Base-by-base conservation (phyloP, 1,140 invertebrate species). In the Drosophila nigromelanica region DNA sequence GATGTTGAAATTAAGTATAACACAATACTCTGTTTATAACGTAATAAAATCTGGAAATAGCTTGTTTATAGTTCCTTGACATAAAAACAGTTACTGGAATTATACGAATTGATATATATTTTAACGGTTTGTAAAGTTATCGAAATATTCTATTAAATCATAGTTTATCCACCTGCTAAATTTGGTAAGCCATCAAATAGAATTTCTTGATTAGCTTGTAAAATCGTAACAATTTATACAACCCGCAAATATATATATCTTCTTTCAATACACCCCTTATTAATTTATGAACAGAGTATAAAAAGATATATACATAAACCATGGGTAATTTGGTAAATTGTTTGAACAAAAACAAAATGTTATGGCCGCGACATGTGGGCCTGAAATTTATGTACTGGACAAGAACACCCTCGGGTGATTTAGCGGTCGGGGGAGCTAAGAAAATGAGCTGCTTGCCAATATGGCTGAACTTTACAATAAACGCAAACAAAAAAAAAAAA, bases 271-370 rank as follows among this genome's bases (percentile, higher is more conserved):
- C 10, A 35, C 33, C 7, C 8, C 8, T 11, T 37, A 1, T 37
- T 0, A 37, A 2, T 11, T 37, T 37, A 4, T 37, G 3, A 37
- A 37, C 12, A 39, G 12, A 40, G 39, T 40, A 40, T 40, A 72
- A 4, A 43, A 50, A 48, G 18, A 5, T 5, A 71, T 60, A 77
- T 55, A 50, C 73, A 71, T 68, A 80, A 64, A 60, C 56, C 68
- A 58, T 51, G 73, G 78, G 58, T 74, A 89, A 83, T 87, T 87
- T 87, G 59, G 50, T 51, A 89, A 87, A 83, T 87, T 82, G 83
- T 71, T 75, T 81, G 74, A 50, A 62, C 70, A 18, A 63, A 73
- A 75, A 80, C 59, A 78, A 75, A 80, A 78, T 86, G 69, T 80
- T 85, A 73, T 68, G 79, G 78, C 51, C 61, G 66, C 68, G 76